Base-by-base conservation (phyloP, 2,113 vertebrate species). In the Oncorhynchus nerka region DNA sequence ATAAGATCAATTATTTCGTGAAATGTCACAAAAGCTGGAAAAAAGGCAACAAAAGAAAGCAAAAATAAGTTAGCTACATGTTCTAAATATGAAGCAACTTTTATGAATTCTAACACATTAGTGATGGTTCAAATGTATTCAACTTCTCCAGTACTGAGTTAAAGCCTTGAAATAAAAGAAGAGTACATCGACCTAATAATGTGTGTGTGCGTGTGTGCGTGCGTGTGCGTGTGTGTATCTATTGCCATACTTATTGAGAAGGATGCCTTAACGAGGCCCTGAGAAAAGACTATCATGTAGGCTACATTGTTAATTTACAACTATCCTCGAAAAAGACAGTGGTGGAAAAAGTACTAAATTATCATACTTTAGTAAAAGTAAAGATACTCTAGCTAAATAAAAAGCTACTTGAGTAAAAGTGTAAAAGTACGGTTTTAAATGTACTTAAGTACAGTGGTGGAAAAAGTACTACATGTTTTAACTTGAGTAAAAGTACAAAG, bases 261-360 rank as follows among this genome's bases (percentile, higher is more conserved):
- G 49, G 13, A 51, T 51, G 49, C 11, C 49, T 51, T 51, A 51
- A 51, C 2, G 49, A 51, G 49, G 49, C 11, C 49, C 49, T 51
- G 34, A 39, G 34, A 6, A 8, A 39, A 39, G 1, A 51, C 3
- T 51, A 51, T 3, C 15, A 51, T 30, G 64, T 30, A n/a, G 6
- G 30, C 26, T 68, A 39, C 66, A 68, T 68, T 68, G 15, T 66
- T 65, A 28, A 49, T 51, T 39, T 34, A 65, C 75, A 74, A 77
- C 74, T 75, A 39, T 73, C 84, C 73, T 24, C 2, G 19, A 85
- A 81, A 85, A 39, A 5, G 34, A 39, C 34, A 39, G 34, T 39
- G 34, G 7, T 39, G 34, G 34, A 39, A 39, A 34, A 39, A 39
- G 1, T 39, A 39, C 34, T 39, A 39, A 39, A 39, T 39, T 39